These are phyloP conservation scores for Urechis unicinctus DNA, from an alignment of 2,888 invertebrate species.

Conservation along the genomic window DNA sequence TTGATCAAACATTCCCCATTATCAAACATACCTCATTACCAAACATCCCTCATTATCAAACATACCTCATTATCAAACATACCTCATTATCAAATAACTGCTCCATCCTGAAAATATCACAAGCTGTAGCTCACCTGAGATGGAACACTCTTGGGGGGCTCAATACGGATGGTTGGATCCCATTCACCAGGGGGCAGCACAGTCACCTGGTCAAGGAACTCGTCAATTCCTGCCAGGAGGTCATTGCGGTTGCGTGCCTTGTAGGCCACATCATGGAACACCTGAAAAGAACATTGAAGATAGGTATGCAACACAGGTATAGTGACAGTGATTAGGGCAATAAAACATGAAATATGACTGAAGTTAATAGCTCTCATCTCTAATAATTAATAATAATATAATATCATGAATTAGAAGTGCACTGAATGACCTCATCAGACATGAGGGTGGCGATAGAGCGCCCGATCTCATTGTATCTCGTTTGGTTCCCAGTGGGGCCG, in stretches of 20 bases:
- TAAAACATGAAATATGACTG: too few species aligned
- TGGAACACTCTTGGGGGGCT: constrained; percentile 27
- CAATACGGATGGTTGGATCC: constrained; percentile 54
- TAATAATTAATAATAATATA: too few species aligned
- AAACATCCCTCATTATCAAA: too few species aligned
- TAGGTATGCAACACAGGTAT: too few species aligned
- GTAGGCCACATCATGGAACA: constrained; percentile 31
- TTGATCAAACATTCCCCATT: too few species aligned
- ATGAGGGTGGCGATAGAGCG: constrained; percentile 95
- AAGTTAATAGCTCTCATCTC: not conserved
- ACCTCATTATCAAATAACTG: too few species aligned
- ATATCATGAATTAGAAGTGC: too few species aligned
- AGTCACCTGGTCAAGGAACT: constrained; percentile 69
- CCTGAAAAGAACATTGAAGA: too few species aligned
- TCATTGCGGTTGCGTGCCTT: constrained; percentile 61
- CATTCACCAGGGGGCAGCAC: constrained; percentile 94
- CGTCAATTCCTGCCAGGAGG: constrained; percentile 84
- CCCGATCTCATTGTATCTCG: constrained; percentile 83
- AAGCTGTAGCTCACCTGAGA: constrained; percentile 18
- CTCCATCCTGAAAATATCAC: too few species aligned
- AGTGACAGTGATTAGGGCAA: too few species aligned
- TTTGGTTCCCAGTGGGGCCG: constrained; percentile 28
- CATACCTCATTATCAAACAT: too few species aligned
- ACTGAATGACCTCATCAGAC: constrained; percentile 94
- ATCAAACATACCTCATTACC: too few species aligned